Base-by-base conservation (phyloP, 37 sponge, comb jelly and placozoan species). In the Haliclona indistincta region DNA sequence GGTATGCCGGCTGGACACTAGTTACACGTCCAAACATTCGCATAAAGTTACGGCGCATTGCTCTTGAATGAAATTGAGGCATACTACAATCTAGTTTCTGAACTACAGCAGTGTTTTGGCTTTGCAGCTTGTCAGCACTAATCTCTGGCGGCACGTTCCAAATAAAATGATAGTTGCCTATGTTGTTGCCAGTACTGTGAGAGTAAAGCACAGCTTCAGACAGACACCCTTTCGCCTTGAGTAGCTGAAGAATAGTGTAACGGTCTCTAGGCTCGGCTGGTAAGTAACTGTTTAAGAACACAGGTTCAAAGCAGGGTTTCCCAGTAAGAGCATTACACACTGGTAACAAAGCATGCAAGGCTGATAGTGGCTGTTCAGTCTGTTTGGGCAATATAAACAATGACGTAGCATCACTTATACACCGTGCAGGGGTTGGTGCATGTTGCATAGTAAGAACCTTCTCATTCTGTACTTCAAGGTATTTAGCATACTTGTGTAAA, bases 381-480 rank as follows among this genome's bases (percentile, higher is more conserved):
- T 58, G 6, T 5, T 32, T 32, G 25, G 61, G 61, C 61, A 58
- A 58, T 5, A 32, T 58, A 58, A 58, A 58, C 61, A 58, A 10
- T 15, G 61, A 5, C 15, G 29, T 4, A 32, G 61, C 5, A 58
- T 58, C 52, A 49, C 67, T 15, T 4, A 30, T 35, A 65, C 11
- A 22, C 8, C 35, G 67, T 29, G 67, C 67, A 65, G 67, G 67
- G 11, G 67, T 13, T 34, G 67, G 8, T 6, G 4, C 38, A 65
- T 65, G 67, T 28, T 65, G 67, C 35, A 65, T 37, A 36, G 67
- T 35, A 29, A 65, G 67, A 22, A 65, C 67, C 38, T 65, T 65
- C 35, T 65, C 67, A 65, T 65, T 65, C 11, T 65, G 67, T 65
- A 39, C 67, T 34, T 65, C 38, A 3, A 65, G 36, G 35, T 65